A percentile compares a stretch with the other conserved stretches of the same genome.
Evolutionary conservation across 2,113 vertebrate species (phyloP).

Genomic region (Piaya cayana): DNA sequence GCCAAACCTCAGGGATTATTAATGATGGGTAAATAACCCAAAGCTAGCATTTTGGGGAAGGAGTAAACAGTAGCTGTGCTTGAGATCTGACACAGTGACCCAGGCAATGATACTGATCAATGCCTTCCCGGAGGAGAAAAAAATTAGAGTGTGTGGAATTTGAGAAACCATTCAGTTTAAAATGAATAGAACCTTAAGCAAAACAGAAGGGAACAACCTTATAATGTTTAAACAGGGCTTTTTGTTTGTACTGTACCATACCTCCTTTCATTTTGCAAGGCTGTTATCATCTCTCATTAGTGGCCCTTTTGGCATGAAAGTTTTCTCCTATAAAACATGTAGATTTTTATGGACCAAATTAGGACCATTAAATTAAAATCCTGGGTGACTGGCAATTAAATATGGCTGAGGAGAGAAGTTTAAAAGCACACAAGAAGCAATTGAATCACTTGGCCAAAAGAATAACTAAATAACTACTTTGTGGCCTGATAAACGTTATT

Average conservation of each 20-base stretch:
- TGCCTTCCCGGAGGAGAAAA: background rate
- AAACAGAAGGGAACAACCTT: constrained; percentile 14
- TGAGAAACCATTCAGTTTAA: background rate
- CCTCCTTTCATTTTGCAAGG: constrained; percentile 4
- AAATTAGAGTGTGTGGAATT: constrained; percentile 7
- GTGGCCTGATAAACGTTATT: background rate
- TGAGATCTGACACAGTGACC: background rate
- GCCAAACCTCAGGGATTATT: constrained; percentile 16
- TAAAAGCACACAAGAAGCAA: constrained; percentile 3
- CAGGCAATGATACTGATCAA: constrained; percentile 1
- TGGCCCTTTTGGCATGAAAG: background rate
- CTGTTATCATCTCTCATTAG: constrained; percentile 18
- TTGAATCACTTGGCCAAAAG: background rate
- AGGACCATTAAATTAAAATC: constrained; percentile 13
- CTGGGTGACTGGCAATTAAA: background rate
- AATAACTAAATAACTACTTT: background rate
- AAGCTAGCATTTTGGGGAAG: constrained; percentile 29
- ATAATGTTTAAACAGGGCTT: background rate
- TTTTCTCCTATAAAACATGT: background rate
- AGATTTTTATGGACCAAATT: constrained; percentile 4
- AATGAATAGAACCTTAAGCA: constrained; percentile 23
- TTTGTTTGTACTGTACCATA: background rate
- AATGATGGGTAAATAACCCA: constrained; percentile 32
- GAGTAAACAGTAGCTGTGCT: constrained; percentile 27
- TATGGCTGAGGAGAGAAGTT: background rate